These are phyloP conservation scores for Catocala sponsa DNA, from an alignment of 2,888 invertebrate genomes.

Conservation along the genomic window DNA sequence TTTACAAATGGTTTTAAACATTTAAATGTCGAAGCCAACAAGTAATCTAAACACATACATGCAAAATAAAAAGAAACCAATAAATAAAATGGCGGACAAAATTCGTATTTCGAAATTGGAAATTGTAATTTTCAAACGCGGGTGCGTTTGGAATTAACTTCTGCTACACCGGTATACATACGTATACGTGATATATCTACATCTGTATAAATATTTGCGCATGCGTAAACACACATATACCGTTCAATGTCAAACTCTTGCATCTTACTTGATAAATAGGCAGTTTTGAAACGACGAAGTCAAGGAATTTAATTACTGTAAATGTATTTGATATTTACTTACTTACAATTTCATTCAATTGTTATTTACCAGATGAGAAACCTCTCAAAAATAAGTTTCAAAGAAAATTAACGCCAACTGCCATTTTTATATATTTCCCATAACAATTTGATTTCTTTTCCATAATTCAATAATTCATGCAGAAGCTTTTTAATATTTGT, in stretches of 20 bases:
- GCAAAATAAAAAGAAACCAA: slow-evolving; percentile 2
- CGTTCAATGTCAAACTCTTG: slow-evolving; percentile 77
- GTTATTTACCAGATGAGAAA: not conserved
- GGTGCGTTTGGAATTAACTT: slow-evolving; percentile 46
- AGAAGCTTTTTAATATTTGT: too few relatives aligned
- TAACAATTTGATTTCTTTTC: too few relatives aligned
- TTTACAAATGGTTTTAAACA: too few relatives aligned
- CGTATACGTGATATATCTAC: slow-evolving; percentile 36
- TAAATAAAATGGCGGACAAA: slow-evolving; percentile 12
- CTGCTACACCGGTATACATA: slow-evolving; percentile 25
- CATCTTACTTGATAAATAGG: slow-evolving; percentile 61
- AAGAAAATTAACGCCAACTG: too few relatives aligned
- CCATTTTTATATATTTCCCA: too few relatives aligned
- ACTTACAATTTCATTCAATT: not conserved
- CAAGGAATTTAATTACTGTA: not conserved
- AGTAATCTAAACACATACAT: not conserved
- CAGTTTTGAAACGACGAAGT: slow-evolving; percentile 19
- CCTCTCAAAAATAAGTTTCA: too few relatives aligned
- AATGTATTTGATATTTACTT: not conserved
- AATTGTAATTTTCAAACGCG: slow-evolving; percentile 37
- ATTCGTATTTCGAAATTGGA: slow-evolving; percentile 31
- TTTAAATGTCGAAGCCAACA: too few relatives aligned
- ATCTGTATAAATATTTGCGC: slow-evolving; percentile 76
- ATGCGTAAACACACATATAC: slow-evolving; percentile 65
- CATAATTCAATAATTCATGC: too few relatives aligned